Percentiles rank a stretch among this genome's conserved stretches.
phyloP scores from a whole-genome alignment of 92 coral and sea anemone genomes.

The Umimayanthus kanabou region DNA sequence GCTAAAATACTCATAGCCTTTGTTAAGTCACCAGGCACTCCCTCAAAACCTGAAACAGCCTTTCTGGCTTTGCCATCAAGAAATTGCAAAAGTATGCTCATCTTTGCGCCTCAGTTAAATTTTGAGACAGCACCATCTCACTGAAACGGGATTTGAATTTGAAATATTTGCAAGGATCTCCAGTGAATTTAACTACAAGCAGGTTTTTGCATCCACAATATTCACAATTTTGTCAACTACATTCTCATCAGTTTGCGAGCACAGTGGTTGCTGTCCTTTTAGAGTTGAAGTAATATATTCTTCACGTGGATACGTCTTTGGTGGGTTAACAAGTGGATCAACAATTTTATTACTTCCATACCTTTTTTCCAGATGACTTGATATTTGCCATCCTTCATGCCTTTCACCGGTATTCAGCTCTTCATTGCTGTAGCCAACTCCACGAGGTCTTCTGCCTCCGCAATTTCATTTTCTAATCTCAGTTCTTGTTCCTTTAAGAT shows the following conservation, averaged over 20 bases:
- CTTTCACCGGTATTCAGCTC: too few relatives aligned
- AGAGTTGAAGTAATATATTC: not conserved
- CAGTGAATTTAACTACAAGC: too few relatives aligned
- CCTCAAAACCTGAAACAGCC: slow-evolving; percentile 40
- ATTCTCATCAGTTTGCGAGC: too few relatives aligned
- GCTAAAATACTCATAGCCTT: not conserved
- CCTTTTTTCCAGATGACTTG: not conserved
- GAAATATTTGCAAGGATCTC: too few relatives aligned
- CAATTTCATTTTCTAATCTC: slow-evolving; percentile 59
- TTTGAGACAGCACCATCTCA: too few relatives aligned
- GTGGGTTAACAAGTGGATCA: not conserved
- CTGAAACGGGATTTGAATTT: too few relatives aligned
- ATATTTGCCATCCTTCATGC: not conserved
- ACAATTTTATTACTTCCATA: not conserved
- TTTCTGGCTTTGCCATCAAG: slow-evolving; percentile 49
- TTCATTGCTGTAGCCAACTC: not conserved
- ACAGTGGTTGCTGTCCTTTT: too few relatives aligned
- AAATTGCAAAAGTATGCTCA: slow-evolving; percentile 43
- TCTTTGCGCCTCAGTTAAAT: slow-evolving; percentile 9
- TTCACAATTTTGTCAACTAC: too few relatives aligned
- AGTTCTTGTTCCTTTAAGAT: slow-evolving; percentile 49
- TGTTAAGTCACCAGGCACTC: not conserved
- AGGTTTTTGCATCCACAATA: too few relatives aligned
- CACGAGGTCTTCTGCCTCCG: slow-evolving; percentile 52
- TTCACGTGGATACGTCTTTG: not conserved